Evolutionary conservation across 2,888 invertebrate genomes (phyloP).

Genomic region (Allacma fusca): DNA sequence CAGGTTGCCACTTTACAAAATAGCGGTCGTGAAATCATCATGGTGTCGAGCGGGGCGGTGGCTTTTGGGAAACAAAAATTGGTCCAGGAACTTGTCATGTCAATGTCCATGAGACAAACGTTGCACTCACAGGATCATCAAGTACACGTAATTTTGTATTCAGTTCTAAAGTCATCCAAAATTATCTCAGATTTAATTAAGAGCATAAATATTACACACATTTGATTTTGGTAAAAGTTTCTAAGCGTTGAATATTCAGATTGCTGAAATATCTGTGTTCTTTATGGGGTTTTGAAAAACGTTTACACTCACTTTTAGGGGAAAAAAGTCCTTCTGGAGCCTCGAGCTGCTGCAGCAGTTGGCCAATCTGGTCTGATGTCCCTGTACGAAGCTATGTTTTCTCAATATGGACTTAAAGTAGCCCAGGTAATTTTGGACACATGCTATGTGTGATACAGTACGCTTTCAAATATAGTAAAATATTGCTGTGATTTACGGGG

Average conservation of each 20-base stretch:
- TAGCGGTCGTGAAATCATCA: constrained; percentile 95
- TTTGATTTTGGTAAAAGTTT: too few relatives aligned
- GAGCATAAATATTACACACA: too few relatives aligned
- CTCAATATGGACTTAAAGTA: constrained; percentile 97
- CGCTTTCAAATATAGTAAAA: too few relatives aligned
- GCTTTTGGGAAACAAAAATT: constrained; percentile 98
- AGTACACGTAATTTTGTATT: constrained; percentile 54
- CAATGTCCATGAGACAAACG: constrained; percentile 97
- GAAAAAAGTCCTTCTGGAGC: constrained; percentile 68
- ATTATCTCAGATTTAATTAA: too few relatives aligned
- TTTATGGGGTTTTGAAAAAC: too few relatives aligned
- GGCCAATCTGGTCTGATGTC: constrained; percentile 99
- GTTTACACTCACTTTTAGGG: too few relatives aligned
- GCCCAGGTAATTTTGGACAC: constrained; percentile 78
- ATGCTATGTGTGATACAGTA: too few relatives aligned
- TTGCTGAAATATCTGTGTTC: too few relatives aligned
- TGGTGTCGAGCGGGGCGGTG: constrained; percentile 99
- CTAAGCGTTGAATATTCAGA: too few relatives aligned
- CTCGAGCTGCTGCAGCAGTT: constrained; percentile 94
- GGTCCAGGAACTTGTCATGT: constrained; percentile 96
- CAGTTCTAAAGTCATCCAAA: too few relatives aligned
- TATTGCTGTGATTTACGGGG: too few relatives aligned
- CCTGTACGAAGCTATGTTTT: constrained; percentile 98
- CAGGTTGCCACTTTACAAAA: constrained; percentile 97
- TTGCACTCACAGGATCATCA: constrained; percentile 78